Evolutionary conservation across 2,113 vertebrate species (phyloP).

Genomic region (Bucco capensis): DNA sequence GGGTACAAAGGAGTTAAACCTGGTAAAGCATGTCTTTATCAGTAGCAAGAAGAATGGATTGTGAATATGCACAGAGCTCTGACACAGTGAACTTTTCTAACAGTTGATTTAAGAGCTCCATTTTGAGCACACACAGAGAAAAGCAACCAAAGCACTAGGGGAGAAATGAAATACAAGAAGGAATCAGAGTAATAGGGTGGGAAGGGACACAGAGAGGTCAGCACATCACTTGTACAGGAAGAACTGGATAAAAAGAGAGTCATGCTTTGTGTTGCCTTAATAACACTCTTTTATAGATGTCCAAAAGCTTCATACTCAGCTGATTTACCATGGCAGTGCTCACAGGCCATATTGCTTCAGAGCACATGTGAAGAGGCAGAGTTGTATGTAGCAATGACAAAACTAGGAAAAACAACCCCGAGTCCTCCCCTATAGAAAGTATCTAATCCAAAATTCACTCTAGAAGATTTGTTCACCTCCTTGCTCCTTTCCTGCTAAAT

Average conservation of each 20-base stretch:
- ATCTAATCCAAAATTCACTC: not conserved
- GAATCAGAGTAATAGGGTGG: not conserved
- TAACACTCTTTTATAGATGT: not conserved
- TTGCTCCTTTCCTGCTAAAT: not conserved
- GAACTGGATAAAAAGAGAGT: not conserved
- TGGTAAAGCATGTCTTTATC: not conserved
- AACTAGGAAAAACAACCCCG: not conserved
- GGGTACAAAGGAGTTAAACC: not conserved
- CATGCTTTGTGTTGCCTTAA: not conserved
- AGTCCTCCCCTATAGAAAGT: not conserved
- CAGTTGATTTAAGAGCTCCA: not conserved
- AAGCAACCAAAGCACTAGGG: not conserved
- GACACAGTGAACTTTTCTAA: not conserved
- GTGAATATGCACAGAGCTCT: not conserved
- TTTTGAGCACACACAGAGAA: not conserved
- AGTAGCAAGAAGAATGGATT: not conserved
- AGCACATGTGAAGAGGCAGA: not conserved
- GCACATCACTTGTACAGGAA: not conserved
- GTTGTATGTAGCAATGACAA: not conserved
- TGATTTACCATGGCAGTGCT: not conserved
- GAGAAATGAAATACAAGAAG: not conserved
- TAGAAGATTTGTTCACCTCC: not conserved
- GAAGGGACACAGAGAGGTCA: not conserved
- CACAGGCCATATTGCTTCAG: not conserved
- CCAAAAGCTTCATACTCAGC: not conserved